Evolutionary conservation across 2,888 invertebrate genomes (phyloP), one percentile per base, ranked within the genome.

Genomic region (Altica lythri): DNA sequence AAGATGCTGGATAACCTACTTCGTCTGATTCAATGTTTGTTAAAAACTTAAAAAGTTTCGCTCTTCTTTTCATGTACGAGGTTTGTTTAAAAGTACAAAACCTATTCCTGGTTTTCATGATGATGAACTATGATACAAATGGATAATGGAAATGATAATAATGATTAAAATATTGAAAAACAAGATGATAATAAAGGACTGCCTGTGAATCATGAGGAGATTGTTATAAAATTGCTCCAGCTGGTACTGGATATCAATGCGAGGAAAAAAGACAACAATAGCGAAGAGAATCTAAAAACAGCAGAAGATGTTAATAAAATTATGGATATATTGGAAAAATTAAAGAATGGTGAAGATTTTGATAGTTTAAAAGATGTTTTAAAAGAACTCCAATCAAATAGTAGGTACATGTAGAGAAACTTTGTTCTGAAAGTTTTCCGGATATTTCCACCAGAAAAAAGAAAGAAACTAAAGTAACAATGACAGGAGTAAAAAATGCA

Each of bases 161-260:
- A n/a, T n/a, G n/a, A n/a, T n/a, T n/a, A n/a, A n/a, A n/a, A n/a
- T n/a, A n/a, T n/a, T n/a, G n/a, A n/a, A n/a, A n/a, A n/a, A n/a
- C n/a, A n/a, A n/a, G n/a, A n/a, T n/a, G n/a, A n/a, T n/a, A n/a
- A n/a, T n/a, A n/a, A n/a, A n/a, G n/a, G n/a, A n/a, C n/a, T n/a
- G 68, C 49, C 35, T 34, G 19, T 57, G 57, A 59, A 59, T 60
- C 61, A 65, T 35, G 62, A 66, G 38, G 61, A 65, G 45, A 57
- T 64, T 34, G 56, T 62, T 22, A 53, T 59, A 53, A 60, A 60
- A 53, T 55, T 60, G 32, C 59, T 62, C 55, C 58, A 63, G 55
- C 62, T 67, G 64, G 66, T 67, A 63, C 64, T 60, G 46, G 61
- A 63, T 58, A 63, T 54, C 43, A 51, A 37, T 13, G 47, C 12